Conservation (phyloP, 2,113 vertebrate species). For the Chionis minor region DNA sequence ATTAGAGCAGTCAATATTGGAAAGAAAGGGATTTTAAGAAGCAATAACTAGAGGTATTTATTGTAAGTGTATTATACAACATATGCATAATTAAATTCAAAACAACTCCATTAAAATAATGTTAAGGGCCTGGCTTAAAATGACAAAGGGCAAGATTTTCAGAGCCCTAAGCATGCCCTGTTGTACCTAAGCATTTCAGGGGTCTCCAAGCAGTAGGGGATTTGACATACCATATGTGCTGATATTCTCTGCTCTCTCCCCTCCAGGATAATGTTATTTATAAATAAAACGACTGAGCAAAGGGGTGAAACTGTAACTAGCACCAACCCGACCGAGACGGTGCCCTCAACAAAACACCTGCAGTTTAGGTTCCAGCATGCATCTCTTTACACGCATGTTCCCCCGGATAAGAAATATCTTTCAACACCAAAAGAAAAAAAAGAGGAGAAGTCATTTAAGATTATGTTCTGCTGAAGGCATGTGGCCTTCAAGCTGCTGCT, state of each 20-base stretch:
- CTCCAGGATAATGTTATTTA: constrained; percentile 57
- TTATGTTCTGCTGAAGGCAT: neutral
- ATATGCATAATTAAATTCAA: constrained; percentile 30
- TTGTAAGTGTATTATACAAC: constrained; percentile 10
- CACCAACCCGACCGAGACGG: neutral
- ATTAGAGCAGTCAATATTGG: constrained; percentile 66
- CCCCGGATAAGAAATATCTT: neutral
- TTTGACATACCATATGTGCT: constrained; percentile 64
- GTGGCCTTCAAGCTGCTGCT: neutral
- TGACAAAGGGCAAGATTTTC: neutral
- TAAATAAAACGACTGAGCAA: constrained; percentile 53
- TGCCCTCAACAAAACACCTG: constrained; percentile 49
- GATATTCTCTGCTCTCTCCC: constrained; percentile 19
- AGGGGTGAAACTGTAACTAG: constrained; percentile 33
- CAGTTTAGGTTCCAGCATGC: constrained; percentile 1
- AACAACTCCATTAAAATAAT: constrained; percentile 55
- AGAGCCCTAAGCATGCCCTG: neutral
- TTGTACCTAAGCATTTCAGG: constrained; percentile 14
- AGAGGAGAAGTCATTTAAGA: neutral
- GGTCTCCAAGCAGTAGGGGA: constrained; percentile 30
- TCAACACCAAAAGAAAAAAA: neutral
- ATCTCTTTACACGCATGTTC: neutral
- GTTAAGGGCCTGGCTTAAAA: neutral
- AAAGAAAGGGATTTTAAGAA: constrained; percentile 60
- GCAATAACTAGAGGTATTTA: constrained; percentile 24